These are phyloP conservation scores for Salvator merianae DNA, from an alignment of 2,113 vertebrate genomes.

Conservation along the genomic window DNA sequence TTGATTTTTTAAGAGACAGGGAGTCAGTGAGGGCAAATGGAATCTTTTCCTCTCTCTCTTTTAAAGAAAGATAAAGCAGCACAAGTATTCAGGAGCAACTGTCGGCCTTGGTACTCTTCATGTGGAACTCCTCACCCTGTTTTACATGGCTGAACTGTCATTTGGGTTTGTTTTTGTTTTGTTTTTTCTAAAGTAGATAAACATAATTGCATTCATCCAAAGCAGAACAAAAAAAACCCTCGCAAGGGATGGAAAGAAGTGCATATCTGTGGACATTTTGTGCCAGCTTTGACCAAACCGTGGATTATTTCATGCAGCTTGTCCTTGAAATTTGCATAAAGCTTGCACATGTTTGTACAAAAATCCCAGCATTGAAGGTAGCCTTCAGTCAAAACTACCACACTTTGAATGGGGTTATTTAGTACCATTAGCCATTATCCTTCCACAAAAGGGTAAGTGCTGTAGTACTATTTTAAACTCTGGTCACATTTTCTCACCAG, in stretches of 20 bases:
- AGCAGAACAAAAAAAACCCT: too few species aligned
- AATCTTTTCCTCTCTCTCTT: background rate
- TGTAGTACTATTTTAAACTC: background rate
- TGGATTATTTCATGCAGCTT: too few species aligned
- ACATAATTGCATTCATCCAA: slow-evolving; percentile 64
- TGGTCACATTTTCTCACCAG: background rate
- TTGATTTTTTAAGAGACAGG: background rate
- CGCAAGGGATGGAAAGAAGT: too few species aligned
- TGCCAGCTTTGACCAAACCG: too few species aligned
- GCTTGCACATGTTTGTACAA: slow-evolving; percentile 3
- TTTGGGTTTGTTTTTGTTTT: too few species aligned
- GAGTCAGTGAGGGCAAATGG: background rate
- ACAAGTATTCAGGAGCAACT: background rate
- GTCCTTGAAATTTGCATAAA: slow-evolving; percentile 20
- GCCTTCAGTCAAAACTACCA: too few species aligned
- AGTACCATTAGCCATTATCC: background rate
- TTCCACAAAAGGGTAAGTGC: background rate
- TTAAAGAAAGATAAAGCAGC: background rate
- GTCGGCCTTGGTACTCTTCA: too few species aligned
- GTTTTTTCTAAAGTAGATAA: slow-evolving; percentile 63
- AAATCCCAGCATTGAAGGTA: background rate
- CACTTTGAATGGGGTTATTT: background rate
- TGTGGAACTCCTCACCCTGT: slow-evolving; percentile 36
- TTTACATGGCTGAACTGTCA: slow-evolving; percentile 64
- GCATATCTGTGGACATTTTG: too few species aligned